Evolutionary conservation across 2,888 invertebrate species (phyloP).

Genomic region (Plutella xylostella): DNA sequence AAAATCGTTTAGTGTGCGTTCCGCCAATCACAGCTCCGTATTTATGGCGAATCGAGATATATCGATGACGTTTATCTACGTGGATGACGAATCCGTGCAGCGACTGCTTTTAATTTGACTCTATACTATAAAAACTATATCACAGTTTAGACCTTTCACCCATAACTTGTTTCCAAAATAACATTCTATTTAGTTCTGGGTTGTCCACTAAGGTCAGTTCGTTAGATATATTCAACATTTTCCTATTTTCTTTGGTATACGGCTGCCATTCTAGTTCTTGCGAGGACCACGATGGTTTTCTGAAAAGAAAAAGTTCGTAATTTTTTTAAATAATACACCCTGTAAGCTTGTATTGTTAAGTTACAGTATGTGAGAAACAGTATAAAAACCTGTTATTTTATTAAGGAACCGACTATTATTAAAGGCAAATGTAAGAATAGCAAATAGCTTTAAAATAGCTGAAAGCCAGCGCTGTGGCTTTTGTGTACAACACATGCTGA

Average conservation of each 20-base stretch:
- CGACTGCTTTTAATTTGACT: no score
- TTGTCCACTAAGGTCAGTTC: slow-evolving; percentile 3
- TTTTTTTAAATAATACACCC: no score
- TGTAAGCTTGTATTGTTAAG: not conserved
- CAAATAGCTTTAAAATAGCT: not conserved
- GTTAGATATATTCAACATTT: slow-evolving; percentile 5
- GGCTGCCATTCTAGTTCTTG: slow-evolving; percentile 11
- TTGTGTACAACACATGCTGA: not conserved
- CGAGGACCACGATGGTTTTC: slow-evolving; percentile 11
- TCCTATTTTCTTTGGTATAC: slow-evolving; percentile 1
- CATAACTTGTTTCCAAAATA: slow-evolving; percentile 7
- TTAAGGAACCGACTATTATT: not conserved
- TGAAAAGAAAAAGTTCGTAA: slow-evolving; percentile 8
- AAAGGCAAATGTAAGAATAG: not conserved
- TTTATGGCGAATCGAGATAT: no score
- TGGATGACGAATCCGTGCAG: no score
- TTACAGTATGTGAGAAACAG: not conserved
- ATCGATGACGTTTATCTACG: no score
- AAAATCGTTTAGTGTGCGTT: no score
- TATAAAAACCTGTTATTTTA: not conserved
- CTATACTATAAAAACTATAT: slow-evolving; percentile 9
- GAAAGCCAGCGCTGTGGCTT: not conserved
- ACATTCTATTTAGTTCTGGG: slow-evolving; percentile 7
- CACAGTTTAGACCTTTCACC: slow-evolving; percentile 35
- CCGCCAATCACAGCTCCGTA: no score